Conservation (phyloP, 2,113 vertebrate species). For the Empidonax alnorum region DNA sequence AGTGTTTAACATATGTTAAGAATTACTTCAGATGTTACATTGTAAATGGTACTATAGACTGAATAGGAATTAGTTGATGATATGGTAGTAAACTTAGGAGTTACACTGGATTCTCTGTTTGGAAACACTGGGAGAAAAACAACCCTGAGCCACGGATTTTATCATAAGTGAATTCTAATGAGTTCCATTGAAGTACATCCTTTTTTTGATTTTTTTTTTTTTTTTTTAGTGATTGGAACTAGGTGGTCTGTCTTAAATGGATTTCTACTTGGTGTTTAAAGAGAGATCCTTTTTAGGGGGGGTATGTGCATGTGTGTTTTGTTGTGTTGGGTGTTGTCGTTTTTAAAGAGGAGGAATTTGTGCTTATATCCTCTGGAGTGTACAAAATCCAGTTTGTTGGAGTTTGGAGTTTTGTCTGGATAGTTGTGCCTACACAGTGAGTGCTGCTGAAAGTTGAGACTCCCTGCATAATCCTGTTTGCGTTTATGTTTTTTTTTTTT, state of each 20-base stretch:
- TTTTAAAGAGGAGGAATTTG: constrained; percentile 26
- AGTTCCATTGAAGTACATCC: constrained; percentile 32
- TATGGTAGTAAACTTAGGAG: background rate
- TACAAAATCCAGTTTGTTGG: background rate
- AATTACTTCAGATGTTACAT: rapidly evolving
- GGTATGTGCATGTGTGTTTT: background rate
- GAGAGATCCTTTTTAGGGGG: constrained; percentile 47
- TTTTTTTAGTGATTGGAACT: constrained; percentile 46
- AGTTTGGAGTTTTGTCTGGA: background rate
- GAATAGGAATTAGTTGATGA: background rate
- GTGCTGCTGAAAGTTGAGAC: constrained; percentile 22
- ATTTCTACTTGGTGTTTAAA: constrained; percentile 51
- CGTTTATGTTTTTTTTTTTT: background rate
- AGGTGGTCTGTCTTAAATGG: constrained; percentile 43
- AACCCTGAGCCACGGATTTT: constrained; percentile 24
- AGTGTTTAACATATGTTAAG: background rate
- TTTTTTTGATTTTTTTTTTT: constrained; percentile 42
- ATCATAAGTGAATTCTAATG: constrained; percentile 19
- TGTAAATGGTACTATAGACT: background rate
- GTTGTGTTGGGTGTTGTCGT: no score
- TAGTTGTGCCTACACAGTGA: background rate
- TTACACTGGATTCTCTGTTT: background rate
- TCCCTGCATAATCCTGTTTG: constrained; percentile 7
- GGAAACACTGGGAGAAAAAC: background rate
- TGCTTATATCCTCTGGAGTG: constrained; percentile 3